A percentile compares a stretch with the other conserved stretches of the same genome.
Conservation (phyloP, 1,140 invertebrate genomes). For the Drosophila littoralis region DNA sequence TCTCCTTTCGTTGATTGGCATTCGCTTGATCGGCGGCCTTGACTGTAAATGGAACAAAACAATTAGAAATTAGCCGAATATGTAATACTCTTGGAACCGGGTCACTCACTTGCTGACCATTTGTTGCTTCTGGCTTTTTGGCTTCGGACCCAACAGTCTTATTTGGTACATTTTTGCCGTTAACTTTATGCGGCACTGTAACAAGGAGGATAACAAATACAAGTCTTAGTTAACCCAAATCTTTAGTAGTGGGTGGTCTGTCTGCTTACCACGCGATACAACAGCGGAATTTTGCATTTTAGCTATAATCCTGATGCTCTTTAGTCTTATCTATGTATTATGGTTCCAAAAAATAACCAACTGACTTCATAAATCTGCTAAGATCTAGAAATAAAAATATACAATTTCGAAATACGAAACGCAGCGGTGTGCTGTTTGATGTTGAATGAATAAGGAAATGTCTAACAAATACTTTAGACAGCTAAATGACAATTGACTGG, state of each 20-base stretch:
- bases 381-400: conserved; percentile 27
- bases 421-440: conserved; percentile 21
- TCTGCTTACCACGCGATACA: neutral
- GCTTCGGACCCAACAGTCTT: neutral
- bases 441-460: conserved; percentile 21
- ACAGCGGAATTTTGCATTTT: conserved; percentile 36
- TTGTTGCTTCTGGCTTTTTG: neutral
- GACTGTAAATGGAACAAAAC: neutral
- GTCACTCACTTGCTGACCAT: neutral
- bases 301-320: neutral
- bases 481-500: neutral
- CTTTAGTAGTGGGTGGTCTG: too few relatives aligned
- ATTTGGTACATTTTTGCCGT: neutral
- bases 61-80: too few relatives aligned
- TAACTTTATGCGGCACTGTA: neutral
- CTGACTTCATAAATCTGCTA: conserved; percentile 1
- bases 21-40: neutral
- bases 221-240: too few relatives aligned
- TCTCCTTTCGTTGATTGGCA: neutral
- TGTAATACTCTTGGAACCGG: neutral
- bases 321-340: conserved; percentile 1
- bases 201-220: neutral
- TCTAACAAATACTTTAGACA: neutral
- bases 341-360: conserved; percentile 5
- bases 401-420: conserved; percentile 44